Evolutionary conservation across 2,113 vertebrate species (phyloP), one percentile per base, ranked within the genome.

Genomic region (Ceyx margarethae): DNA sequence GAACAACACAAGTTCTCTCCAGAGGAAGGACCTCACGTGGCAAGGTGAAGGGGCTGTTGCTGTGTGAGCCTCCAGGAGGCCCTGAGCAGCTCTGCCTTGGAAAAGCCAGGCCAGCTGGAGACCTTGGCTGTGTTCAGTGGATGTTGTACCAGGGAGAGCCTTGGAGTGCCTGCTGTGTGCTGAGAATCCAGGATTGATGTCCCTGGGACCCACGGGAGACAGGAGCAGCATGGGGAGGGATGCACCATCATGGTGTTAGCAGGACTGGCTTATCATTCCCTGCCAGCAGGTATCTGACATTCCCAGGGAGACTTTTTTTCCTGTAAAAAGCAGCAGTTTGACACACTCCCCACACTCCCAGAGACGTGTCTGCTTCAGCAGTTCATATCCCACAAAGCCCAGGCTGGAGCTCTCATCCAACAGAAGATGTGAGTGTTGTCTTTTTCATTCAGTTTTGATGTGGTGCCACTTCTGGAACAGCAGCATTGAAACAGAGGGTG

Each of bases 171-270:
- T 35, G 56, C 7, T n/a, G 46, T 54, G 69, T 14, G 29, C n/a
- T 4, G 5, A 53, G 50, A 35, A 51, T 64, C 37, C 51, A 5
- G 18, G 16, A 46, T 57, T 35, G 23, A 45, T 60, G 23, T 35
- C 19, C 17, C 28, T 0, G 1, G n/a, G 43, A 33, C 62, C 51
- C 33, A 15, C 6, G 1, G 7, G 28, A 31, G 43, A 33, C 13
- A 50, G 56, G 40, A 58, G 60, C 35, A 56, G 26, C 48, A 18
- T 5, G 46, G 58, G 33, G n/a, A 51, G 68, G 33, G 35, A 16
- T 33, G 45, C 13, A 2, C 40, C 6, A 2, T 8, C 13, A 2
- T 6, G 17, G 53, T 10, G 16, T n/a, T 28, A 28, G 37, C 14
- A 26, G 13, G 42, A 40, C 15, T 43, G 40, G 35, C 15, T 28